A percentile compares a stretch with the other conserved stretches of the same genome.
phyloP scores from a whole-genome alignment of 1,140 invertebrate genomes.

The Paramacrobiotus metropolitanus region DNA sequence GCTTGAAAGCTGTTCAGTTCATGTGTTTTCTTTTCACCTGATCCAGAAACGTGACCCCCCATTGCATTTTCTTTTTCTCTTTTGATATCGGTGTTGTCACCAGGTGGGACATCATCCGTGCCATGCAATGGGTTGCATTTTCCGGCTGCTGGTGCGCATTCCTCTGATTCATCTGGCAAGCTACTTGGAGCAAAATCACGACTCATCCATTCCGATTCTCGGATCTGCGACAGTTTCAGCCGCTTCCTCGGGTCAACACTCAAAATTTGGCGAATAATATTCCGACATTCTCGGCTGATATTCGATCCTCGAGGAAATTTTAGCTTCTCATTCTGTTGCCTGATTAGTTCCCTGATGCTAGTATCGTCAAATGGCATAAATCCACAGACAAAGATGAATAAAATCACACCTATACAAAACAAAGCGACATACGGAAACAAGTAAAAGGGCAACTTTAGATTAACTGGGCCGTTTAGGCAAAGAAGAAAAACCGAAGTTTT shows the following conservation, averaged over 20 bases:
- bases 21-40: too few relatives aligned
- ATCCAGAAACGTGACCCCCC: too few relatives aligned
- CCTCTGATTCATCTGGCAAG: not conserved
- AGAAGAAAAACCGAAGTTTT: not conserved
- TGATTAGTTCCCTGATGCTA: not conserved
- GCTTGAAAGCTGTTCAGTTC: too few relatives aligned
- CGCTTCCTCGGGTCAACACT: not conserved
- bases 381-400: not conserved
- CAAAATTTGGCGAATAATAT: not conserved
- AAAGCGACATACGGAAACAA: not conserved
- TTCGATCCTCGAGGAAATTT: not conserved
- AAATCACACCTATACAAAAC: not conserved
- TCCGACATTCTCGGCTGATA: not conserved
- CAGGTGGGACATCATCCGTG: too few relatives aligned
- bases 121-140: too few relatives aligned
- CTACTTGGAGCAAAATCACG: not conserved
- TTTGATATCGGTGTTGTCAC: too few relatives aligned
- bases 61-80: too few relatives aligned
- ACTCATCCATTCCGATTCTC: not conserved
- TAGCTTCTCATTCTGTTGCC: not conserved
- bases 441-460: not conserved
- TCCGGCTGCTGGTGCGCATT: too few relatives aligned
- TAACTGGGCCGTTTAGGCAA: too few relatives aligned
- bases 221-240: not conserved
- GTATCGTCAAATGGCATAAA: slow-evolving; percentile 2